phyloP scores from a whole-genome alignment of 2,797 vertebrate genomes.

The Xenopus petersii region DNA sequence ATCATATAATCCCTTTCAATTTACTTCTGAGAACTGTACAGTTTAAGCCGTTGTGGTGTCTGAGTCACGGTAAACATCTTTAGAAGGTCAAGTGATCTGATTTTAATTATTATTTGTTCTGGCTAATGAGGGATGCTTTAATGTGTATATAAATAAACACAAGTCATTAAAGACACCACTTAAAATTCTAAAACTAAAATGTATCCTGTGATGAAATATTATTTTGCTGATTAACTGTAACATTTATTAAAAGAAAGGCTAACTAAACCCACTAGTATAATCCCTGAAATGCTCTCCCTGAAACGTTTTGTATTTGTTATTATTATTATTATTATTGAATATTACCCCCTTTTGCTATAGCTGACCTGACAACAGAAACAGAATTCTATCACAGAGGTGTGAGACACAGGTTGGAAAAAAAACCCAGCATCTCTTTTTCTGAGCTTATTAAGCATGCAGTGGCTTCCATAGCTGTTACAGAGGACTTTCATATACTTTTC shows the following conservation, averaged over 20 bases:
- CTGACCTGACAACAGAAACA: too few relatives aligned
- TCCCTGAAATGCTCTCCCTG: too few relatives aligned
- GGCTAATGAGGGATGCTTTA: constrained; percentile 14
- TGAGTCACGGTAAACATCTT: constrained; percentile 25
- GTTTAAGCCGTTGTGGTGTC: constrained; percentile 10
- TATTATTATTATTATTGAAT: too few relatives aligned
- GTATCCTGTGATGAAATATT: not conserved
- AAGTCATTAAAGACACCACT: constrained; percentile 5
- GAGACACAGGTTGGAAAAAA: too few relatives aligned
- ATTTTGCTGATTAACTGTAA: not conserved
- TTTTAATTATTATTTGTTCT: constrained; percentile 32
- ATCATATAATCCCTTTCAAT: constrained; percentile 17
- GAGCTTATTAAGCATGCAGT: too few relatives aligned
- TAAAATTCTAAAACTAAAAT: not conserved
- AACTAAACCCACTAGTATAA: too few relatives aligned
- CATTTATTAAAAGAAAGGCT: not conserved
- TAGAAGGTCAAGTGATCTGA: constrained; percentile 21
- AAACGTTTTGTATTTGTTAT: too few relatives aligned
- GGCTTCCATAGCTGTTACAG: too few relatives aligned
- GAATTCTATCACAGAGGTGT: too few relatives aligned
- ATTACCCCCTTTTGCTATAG: too few relatives aligned
- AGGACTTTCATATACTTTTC: too few relatives aligned
- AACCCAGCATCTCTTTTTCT: too few relatives aligned
- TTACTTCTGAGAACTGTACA: constrained; percentile 8
- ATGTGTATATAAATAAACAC: constrained; percentile 20